Percentiles rank a stretch among this genome's conserved stretches.
These are phyloP conservation scores for Drosophila sechellia DNA, from an alignment of 1,140 invertebrate genomes.

Conservation along the genomic window DNA sequence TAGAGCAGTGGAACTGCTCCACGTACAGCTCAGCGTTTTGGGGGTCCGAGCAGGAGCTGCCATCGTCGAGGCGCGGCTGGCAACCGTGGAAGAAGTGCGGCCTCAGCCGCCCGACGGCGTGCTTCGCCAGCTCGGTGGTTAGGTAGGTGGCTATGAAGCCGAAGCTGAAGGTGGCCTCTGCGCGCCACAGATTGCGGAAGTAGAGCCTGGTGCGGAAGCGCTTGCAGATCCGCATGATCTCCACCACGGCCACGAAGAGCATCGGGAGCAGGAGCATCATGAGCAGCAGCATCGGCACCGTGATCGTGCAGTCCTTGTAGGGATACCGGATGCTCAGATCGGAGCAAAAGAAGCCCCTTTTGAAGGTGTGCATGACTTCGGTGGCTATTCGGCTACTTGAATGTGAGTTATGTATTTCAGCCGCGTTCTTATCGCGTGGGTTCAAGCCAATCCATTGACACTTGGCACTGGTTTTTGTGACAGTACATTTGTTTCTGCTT, in stretches of 20 bases:
- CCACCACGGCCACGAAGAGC: conserved; percentile 76
- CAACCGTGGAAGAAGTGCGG: conserved; percentile 86
- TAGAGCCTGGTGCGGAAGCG: conserved; percentile 71
- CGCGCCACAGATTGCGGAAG: conserved; percentile 68
- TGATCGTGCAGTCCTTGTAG: conserved; percentile 77
- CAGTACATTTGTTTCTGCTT: conserved; percentile 18
- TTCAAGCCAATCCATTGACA: conserved; percentile 29
- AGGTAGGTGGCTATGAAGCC: conserved; percentile 80
- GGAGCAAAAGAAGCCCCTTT: conserved; percentile 77
- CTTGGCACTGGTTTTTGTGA: conserved; percentile 13
- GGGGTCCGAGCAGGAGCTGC: conserved; percentile 86
- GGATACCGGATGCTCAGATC: conserved; percentile 75
- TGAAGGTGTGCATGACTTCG: conserved; percentile 67
- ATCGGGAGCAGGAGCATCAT: conserved; percentile 76
- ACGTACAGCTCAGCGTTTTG: conserved; percentile 88
- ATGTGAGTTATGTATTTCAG: neutral
- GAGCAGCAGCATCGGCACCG: conserved; percentile 76
- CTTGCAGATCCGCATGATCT: conserved; percentile 75
- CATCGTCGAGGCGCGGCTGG: conserved; percentile 86
- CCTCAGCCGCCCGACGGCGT: conserved; percentile 69
- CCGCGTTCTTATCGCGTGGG: conserved; percentile 33
- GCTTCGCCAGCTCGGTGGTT: conserved; percentile 76
- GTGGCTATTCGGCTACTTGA: neutral
- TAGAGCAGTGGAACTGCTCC: conserved; percentile 87
- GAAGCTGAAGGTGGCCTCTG: conserved; percentile 72